Conservation (phyloP, 37 sponge, comb jelly and placozoan species). For the Beroe ovata region DNA sequence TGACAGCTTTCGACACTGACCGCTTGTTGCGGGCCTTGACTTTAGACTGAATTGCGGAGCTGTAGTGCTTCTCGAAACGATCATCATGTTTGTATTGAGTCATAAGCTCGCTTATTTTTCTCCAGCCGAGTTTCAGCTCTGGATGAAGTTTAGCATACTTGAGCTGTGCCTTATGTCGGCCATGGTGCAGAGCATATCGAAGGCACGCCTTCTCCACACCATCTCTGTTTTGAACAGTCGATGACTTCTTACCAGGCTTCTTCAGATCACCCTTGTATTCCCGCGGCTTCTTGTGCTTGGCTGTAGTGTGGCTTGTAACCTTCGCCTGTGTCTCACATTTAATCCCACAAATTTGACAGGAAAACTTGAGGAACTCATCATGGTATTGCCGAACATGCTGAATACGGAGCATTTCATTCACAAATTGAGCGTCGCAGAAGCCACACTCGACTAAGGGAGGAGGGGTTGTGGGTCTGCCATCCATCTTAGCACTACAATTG, state of each 20-base stretch:
- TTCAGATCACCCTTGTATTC: background rate
- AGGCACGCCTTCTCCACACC: constrained; percentile 9
- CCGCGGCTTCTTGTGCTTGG: background rate
- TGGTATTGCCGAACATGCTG: constrained; percentile 3
- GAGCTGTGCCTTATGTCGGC: constrained; percentile 10
- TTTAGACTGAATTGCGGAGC: background rate
- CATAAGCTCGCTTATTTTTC: background rate
- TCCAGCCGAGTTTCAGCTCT: constrained; percentile 2
- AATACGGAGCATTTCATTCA: constrained; percentile 33
- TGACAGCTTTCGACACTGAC: background rate
- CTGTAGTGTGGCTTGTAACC: background rate
- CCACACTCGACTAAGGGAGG: background rate
- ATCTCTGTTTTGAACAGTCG: background rate
- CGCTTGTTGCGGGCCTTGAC: background rate
- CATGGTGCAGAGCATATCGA: constrained; percentile 31
- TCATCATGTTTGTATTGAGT: constrained; percentile 2
- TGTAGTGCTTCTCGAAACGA: background rate
- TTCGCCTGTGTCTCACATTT: constrained; percentile 11
- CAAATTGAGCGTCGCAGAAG: background rate
- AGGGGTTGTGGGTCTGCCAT: background rate
- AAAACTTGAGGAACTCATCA: background rate
- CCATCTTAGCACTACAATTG: too few relatives aligned
- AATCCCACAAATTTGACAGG: background rate
- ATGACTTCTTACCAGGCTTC: background rate
- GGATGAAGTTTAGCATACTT: background rate